Evolutionary conservation across 2,888 invertebrate genomes (phyloP), one percentile per base, ranked within the genome.

Genomic region (Resseliella maxima): DNA sequence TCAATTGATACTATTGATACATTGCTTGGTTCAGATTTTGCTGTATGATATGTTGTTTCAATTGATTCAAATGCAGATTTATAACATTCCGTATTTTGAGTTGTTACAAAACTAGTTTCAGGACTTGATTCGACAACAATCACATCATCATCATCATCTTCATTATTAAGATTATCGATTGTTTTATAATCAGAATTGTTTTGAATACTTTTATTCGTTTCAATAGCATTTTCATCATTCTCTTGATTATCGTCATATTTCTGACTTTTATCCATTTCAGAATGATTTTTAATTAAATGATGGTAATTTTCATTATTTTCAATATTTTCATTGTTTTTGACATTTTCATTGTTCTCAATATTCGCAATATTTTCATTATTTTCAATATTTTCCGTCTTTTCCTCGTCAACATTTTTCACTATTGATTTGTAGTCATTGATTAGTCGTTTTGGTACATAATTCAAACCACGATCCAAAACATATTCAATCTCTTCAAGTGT

Each of bases 401-500:
- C 12, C 8, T 50, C 50, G 27, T 15, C n/a, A n/a, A n/a, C 46
- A 50, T 46, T 31, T 85, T 24, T n/a, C 5, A 38, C 5, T 38
- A 8, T n/a, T 21, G n/a, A n/a, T 12, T 83, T 38, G 1, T 38
- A 38, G n/a, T 83, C 83, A 15, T 83, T 38, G 0, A 59, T 36
- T 15, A 86, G 24, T 35, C 54, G 86, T n/a, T 86, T 86, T 64
- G 64, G 64, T 15, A 86, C 41, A 64, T 86, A 90, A 87, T 91
- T 89, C 88, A 89, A 88, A 1, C 91, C 91, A 41, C 90, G 89
- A 85, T 90, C 89, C 88, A 91, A 89, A 88, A 91, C 89, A 87
- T 91, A 90, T 59, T 91, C 91, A 85, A 92, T 90, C 88, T 92
- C 91, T 88, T 92, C 92, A 86, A 92, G 89, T 2, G 92, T 91